Percentiles rank a stretch among this genome's conserved stretches.
Conservation (phyloP, 1,140 invertebrate genomes). For the Drosophila serrata region DNA sequence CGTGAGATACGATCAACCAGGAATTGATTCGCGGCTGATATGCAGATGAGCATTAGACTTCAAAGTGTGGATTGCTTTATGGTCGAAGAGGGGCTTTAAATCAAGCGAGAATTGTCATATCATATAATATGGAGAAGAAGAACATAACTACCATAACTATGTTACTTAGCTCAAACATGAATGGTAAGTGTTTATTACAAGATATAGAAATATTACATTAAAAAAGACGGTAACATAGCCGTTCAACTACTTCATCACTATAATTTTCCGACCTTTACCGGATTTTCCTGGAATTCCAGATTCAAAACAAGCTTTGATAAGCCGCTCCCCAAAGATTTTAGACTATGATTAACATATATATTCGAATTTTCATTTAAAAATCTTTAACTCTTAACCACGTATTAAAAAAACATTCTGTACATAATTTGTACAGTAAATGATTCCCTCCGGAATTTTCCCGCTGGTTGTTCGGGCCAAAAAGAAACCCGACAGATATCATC, state of each 20-base stretch:
- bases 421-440: not conserved
- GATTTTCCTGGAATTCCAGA: no score
- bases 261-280: no score
- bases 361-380: not conserved
- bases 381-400: no score
- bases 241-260: no score
- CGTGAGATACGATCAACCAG: conserved; percentile 29
- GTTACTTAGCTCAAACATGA: not conserved
- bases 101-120: not conserved
- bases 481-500: conserved; percentile 3
- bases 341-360: not conserved
- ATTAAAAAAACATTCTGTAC: not conserved
- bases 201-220: no score
- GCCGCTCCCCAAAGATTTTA: no score
- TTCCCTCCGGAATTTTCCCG: not conserved
- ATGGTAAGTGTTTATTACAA: no score
- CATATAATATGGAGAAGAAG: not conserved
- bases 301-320: no score
- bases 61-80: conserved; percentile 33
- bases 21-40: conserved; percentile 39
- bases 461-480: not conserved
- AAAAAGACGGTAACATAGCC: no score
- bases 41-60: conserved; percentile 40
- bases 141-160: no score
- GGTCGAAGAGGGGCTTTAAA: not conserved